Evolutionary conservation across 2,888 invertebrate genomes (phyloP).

Genomic region (Steromphala cineraria): DNA sequence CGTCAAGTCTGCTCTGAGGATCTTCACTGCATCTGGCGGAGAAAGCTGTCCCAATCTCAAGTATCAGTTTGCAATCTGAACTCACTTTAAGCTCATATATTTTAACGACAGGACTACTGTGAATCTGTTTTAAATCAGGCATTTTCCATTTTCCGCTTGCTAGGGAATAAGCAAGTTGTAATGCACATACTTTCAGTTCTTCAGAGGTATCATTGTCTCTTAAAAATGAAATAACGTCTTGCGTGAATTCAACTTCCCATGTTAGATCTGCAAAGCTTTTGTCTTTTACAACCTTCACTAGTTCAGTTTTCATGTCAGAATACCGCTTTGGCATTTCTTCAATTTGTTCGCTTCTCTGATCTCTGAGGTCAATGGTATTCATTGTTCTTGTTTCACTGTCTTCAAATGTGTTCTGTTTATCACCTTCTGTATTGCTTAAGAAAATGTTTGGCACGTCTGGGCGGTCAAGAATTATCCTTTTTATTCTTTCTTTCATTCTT

Average conservation of each 20-base stretch:
- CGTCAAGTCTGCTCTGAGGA: slow-evolving; percentile 50
- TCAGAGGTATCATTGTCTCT: slow-evolving; percentile 49
- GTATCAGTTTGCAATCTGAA: slow-evolving; percentile 53
- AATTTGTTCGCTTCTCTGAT: too few species aligned
- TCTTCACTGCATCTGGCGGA: slow-evolving; percentile 58
- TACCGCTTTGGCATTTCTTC: neutral
- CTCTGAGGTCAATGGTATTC: too few species aligned
- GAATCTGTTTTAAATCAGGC: slow-evolving; percentile 50
- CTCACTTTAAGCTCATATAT: slow-evolving; percentile 56
- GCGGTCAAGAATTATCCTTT: too few species aligned
- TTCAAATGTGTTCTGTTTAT: too few species aligned
- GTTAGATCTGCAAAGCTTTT: slow-evolving; percentile 60
- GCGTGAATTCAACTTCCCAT: slow-evolving; percentile 70
- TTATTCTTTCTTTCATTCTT: neutral
- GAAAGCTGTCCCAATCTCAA: slow-evolving; percentile 66
- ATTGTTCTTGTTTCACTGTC: too few species aligned
- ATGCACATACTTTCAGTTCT: slow-evolving; percentile 50
- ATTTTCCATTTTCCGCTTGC: slow-evolving; percentile 63
- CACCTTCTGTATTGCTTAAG: too few species aligned
- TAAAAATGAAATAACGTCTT: slow-evolving; percentile 58
- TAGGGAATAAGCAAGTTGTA: slow-evolving; percentile 54
- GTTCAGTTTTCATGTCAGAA: slow-evolving; percentile 57
- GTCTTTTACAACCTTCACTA: slow-evolving; percentile 47
- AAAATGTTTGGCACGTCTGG: too few species aligned
- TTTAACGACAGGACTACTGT: slow-evolving; percentile 43